A percentile compares a stretch with the other conserved stretches of the same genome.
phyloP scores from a whole-genome alignment of 2,888 invertebrate species.

The Cyrtodaria siliqua region DNA sequence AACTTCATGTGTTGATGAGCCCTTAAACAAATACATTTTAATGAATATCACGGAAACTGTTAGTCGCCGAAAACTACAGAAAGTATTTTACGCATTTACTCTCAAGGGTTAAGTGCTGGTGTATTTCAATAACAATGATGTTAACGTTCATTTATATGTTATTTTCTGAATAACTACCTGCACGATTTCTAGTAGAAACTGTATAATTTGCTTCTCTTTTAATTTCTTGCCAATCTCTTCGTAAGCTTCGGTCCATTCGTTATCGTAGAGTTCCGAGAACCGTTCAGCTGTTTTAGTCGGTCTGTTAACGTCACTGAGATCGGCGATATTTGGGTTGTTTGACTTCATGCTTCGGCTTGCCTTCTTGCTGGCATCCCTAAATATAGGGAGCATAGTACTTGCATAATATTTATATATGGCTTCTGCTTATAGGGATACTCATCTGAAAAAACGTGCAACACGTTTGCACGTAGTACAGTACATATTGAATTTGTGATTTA shows the following conservation, averaged over 20 bases:
- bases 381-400: too few species aligned
- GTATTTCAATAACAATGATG: background rate
- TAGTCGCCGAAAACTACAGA: too few species aligned
- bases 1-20: too few species aligned
- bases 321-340: slow-evolving; percentile 32
- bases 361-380: slow-evolving; percentile 21
- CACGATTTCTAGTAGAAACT: slow-evolving; percentile 6
- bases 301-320: slow-evolving; percentile 24
- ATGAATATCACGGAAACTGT: too few species aligned
- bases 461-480: too few species aligned
- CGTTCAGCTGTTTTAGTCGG: slow-evolving; percentile 43
- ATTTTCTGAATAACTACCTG: background rate
- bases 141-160: background rate
- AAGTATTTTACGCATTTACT: too few species aligned
- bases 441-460: too few species aligned
- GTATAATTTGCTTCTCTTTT: slow-evolving; percentile 2
- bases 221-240: slow-evolving; percentile 3
- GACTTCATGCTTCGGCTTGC: slow-evolving; percentile 9
- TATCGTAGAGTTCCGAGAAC: slow-evolving; percentile 34
- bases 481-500: too few species aligned
- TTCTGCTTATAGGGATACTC: background rate
- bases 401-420: too few species aligned
- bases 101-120: too few species aligned
- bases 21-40: too few species aligned
- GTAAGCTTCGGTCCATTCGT: slow-evolving; percentile 38